Evolutionary conservation across 2,888 invertebrate genomes (phyloP), one percentile per base, ranked within the genome.

Genomic region (Sesamia inferens): DNA sequence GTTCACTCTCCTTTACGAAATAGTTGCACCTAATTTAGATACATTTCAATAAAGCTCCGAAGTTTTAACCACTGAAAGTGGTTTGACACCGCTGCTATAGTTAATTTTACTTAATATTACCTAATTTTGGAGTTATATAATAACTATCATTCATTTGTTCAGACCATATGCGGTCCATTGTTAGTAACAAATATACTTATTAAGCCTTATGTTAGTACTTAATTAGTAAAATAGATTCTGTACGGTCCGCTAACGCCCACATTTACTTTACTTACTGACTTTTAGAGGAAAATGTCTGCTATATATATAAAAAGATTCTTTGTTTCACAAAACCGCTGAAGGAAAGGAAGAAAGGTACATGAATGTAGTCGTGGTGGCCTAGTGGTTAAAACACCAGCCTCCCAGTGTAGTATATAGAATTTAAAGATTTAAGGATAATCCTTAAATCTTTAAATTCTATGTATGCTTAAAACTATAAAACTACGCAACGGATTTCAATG

Each of bases 41-140:
- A 74, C 72, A 82, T 84, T 82, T 84, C 77, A 77, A 77, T 82
- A 69, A 74, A 74, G 63, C 76, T 65, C 19, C 62, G 22, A 84
- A 84, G 73, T 82, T 79, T 59, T 69, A 76, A 76, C 66, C 69
- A 57, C 80, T 69, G 24, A 76, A 76, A 79, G 69, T 39, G 51
- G 72, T 76, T 67, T 74, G 69, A 80, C 66, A 82, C 70, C 74
- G 74, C 63, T 55, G 5, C 10, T 10, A 58, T 76, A 78, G 78
- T 83, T 13, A 84, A 64, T 77, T 58, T 64, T 62, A 68, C 47
- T 55, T 68, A 64, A 71, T 79, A 76, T 77, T 61, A 68, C 57
- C 24, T 67, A 74, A 75, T 74, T 74, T 66, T 59, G 39, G 6
- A 71, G 68, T 71, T 74, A 75, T 64, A 31, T 31, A 31, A 3